Evolutionary conservation across 2,113 vertebrate species (phyloP).

Genomic region (Corvus cornix): DNA sequence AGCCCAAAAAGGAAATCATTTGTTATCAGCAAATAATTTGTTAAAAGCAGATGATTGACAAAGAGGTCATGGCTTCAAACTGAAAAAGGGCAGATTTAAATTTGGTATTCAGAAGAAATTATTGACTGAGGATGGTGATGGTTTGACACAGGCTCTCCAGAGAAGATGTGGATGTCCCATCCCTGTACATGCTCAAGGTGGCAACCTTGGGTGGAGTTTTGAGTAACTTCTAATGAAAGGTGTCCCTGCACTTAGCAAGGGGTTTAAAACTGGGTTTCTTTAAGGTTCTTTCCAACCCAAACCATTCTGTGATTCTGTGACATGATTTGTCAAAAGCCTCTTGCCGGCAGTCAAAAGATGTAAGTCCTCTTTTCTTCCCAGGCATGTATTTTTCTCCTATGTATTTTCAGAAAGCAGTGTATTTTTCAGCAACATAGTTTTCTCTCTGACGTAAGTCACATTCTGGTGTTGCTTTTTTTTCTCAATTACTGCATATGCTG

Average conservation of each 20-base stretch:
- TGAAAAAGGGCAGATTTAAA: background rate
- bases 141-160: background rate
- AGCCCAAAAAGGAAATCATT: background rate
- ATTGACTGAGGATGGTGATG: background rate
- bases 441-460: background rate
- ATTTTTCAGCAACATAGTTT: constrained; percentile 1
- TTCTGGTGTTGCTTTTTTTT: background rate
- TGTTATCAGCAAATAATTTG: background rate
- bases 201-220: background rate
- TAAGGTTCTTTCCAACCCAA: background rate
- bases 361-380: background rate
- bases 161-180: background rate
- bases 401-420: background rate
- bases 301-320: background rate
- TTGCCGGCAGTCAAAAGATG: background rate
- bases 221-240: background rate
- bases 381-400: background rate
- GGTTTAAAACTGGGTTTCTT: background rate
- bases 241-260: background rate
- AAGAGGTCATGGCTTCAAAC: background rate
- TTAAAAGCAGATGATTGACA: background rate
- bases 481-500: background rate
- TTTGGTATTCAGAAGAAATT: background rate
- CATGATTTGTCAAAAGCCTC: background rate
- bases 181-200: background rate